Conservation (phyloP, 1,140 invertebrate genomes). For the Nylanderia fulva region DNA sequence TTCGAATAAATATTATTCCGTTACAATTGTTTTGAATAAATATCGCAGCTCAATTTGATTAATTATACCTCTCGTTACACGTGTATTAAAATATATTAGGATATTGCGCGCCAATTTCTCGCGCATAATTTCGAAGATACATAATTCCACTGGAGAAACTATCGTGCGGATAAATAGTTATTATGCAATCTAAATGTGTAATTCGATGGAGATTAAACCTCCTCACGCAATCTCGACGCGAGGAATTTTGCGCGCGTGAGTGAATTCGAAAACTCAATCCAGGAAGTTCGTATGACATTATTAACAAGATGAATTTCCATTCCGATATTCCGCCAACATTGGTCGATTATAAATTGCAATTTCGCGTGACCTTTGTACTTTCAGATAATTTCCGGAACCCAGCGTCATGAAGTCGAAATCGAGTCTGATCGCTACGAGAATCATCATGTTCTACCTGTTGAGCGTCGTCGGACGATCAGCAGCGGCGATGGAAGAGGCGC, state of each 20-base stretch:
- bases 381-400: slow-evolving; percentile 4
- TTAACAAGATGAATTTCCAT: not conserved
- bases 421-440: slow-evolving; percentile 42
- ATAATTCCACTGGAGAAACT: not conserved
- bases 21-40: not conserved
- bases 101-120: not conserved
- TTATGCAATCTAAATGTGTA: not conserved
- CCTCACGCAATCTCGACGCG: not conserved
- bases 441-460: slow-evolving; percentile 73
- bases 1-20: not conserved
- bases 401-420: slow-evolving; percentile 36
- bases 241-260: not conserved
- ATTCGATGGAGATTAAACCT: not conserved
- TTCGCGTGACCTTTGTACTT: not conserved
- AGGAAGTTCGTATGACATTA: not conserved
- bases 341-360: slow-evolving; percentile 2
- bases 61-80: not conserved
- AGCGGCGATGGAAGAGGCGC: slow-evolving; percentile 71
- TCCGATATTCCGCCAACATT: not conserved
- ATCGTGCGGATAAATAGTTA: not conserved
- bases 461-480: slow-evolving; percentile 68
- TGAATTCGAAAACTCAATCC: slow-evolving; percentile 33
- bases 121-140: not conserved
- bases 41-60: not conserved
- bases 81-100: not conserved